Base-by-base conservation (phyloP, 2,113 vertebrate genomes). In the Onychorhynchus coronatus region DNA sequence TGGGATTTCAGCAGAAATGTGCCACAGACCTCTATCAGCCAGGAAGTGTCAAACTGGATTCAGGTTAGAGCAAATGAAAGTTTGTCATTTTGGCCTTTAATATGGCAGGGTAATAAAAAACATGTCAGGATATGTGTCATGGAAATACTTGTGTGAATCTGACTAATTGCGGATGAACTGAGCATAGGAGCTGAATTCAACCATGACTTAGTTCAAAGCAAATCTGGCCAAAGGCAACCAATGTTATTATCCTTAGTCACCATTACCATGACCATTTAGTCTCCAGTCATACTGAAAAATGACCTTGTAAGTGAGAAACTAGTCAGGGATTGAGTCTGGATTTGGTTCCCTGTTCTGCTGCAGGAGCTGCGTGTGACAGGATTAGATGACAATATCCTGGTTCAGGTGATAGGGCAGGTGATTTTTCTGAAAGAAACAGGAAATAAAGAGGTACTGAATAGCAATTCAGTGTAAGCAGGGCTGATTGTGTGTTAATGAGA, bases 401-500 rank as follows among this genome's bases (percentile, higher is more conserved):
- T 33, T 75, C 13, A 67, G 30, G 49, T 50, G 14, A 50, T 71
- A 65, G 31, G 23, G 35, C 61, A 91, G 65, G 85, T 81, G 70
- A 89, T 52, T 95, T 84, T 71, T 89, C 49, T 44, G 30, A 93
- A 74, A 59, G 65, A 74, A 80, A 77, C 46, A 85, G 81, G 61
- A 92, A 89, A 91, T 70, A 92, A 94, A 66, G 79, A 94, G 35
- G 55, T 77, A 58, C 22, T 74, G 76, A 89, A 87, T 12, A 77
- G 37, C 42, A 84, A 73, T 35, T 81, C 15, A 50, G 15, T 37
- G 28, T 66, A 89, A 91, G 65, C 76, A 81, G 50, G 22, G n/a
- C 44, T 94, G 84, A 70, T 49, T 70, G 22, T 86, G 30, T 93
- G 80, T 73, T 86, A 91, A 96, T 92, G 49, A 92, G 63, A 55